Percentiles rank a stretch among this genome's conserved stretches.
Evolutionary conservation across 2,797 vertebrate genomes (phyloP).

Genomic region (Ceryle rudis): DNA sequence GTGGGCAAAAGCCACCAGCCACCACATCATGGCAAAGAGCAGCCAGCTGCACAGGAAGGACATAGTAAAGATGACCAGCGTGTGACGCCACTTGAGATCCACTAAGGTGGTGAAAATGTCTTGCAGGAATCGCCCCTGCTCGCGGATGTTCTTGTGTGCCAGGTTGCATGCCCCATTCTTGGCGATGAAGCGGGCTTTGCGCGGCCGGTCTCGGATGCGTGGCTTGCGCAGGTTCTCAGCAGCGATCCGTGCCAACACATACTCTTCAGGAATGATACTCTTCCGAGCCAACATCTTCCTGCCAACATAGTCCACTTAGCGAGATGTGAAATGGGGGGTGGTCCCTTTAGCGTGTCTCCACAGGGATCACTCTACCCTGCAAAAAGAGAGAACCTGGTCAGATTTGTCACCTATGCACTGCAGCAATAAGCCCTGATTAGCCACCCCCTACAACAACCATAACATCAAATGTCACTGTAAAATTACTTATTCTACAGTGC

Average conservation of each 20-base stretch:
- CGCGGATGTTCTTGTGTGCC: slow-evolving; percentile 98
- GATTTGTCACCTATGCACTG: neutral
- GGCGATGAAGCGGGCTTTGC: slow-evolving; percentile 96
- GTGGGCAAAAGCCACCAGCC: slow-evolving; percentile 95
- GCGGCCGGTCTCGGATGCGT: slow-evolving; percentile 90
- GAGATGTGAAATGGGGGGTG: neutral
- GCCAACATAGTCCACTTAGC: slow-evolving; percentile 66
- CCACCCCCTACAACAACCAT: neutral
- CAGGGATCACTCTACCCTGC: neutral
- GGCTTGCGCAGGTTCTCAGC: slow-evolving; percentile 92
- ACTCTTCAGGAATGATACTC: slow-evolving; percentile 98
- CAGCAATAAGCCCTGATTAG: rapidly evolving
- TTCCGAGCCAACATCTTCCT: slow-evolving; percentile 92
- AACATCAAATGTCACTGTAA: neutral
- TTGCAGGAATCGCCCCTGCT: slow-evolving; percentile 96
- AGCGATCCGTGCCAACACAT: slow-evolving; percentile 88
- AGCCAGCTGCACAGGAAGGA: slow-evolving; percentile 98
- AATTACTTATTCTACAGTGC: neutral
- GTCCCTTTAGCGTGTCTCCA: neutral
- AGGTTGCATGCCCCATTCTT: slow-evolving; percentile 96
- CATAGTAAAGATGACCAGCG: slow-evolving; percentile 96
- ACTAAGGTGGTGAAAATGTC: slow-evolving; percentile 98
- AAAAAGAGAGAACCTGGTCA: neutral
- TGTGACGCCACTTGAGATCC: slow-evolving; percentile 97
- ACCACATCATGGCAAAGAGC: slow-evolving; percentile 98